These are phyloP conservation scores for Cephalopholis sonnerati DNA, from an alignment of 2,113 vertebrate genomes.

Conservation along the genomic window DNA sequence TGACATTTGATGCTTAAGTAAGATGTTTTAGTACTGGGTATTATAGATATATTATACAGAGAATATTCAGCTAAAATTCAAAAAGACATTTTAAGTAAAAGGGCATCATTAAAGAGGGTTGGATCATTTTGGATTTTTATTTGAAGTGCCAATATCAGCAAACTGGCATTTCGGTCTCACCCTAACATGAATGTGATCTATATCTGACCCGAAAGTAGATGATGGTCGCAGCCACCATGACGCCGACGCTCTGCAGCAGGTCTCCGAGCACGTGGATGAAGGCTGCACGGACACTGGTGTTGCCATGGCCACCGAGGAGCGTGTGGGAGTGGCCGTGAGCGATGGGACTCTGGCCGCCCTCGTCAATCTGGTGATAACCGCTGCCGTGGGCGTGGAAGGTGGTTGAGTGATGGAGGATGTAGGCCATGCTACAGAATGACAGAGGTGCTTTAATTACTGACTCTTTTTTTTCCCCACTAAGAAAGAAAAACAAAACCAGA, in stretches of 20 bases:
- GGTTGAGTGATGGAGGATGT: conserved; percentile 94
- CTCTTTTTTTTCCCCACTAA: neutral
- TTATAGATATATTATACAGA: neutral
- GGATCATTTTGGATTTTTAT: neutral
- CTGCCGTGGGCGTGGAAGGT: conserved; percentile 86
- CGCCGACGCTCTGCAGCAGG: conserved; percentile 95
- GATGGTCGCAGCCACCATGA: conserved; percentile 92
- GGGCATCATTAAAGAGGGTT: too few relatives aligned
- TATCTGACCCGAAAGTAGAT: conserved; percentile 96
- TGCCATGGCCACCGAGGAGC: conserved; percentile 84
- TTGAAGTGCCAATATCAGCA: neutral
- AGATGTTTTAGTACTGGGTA: too few relatives aligned
- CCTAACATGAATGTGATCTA: conserved; percentile 49
- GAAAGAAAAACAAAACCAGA: too few relatives aligned
- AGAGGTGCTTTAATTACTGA: neutral
- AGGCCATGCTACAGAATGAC: conserved; percentile 90
- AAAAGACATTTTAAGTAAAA: neutral
- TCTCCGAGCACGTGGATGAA: conserved; percentile 97
- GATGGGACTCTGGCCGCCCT: conserved; percentile 79
- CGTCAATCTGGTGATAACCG: conserved; percentile 91
- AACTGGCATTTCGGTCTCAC: conserved; percentile 31
- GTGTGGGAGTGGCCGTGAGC: conserved; percentile 71
- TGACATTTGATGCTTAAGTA: too few relatives aligned
- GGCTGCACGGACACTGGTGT: conserved; percentile 94
- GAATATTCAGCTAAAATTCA: neutral